Evolutionary conservation across 2,113 vertebrate genomes (phyloP).

Genomic region (Platichthys flesus): DNA sequence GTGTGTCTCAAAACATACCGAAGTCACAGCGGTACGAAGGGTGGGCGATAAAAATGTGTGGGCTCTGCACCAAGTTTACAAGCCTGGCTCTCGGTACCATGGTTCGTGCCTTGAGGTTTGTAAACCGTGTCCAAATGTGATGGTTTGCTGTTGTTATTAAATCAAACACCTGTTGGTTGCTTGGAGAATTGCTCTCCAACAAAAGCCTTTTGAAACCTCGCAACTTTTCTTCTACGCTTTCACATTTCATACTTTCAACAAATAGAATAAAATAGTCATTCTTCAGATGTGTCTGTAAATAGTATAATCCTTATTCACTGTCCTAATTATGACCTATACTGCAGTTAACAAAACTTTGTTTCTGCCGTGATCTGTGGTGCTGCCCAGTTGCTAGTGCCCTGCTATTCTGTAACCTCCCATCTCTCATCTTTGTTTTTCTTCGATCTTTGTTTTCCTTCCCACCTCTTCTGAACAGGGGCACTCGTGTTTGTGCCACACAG

Average conservation of each 20-base stretch:
- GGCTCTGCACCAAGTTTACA: background rate
- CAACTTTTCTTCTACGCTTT: background rate
- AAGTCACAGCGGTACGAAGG: background rate
- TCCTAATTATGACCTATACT: background rate
- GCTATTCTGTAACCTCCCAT: slow-evolving; percentile 10
- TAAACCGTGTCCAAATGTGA: background rate
- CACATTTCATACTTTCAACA: background rate
- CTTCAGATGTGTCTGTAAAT: background rate
- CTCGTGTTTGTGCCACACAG: slow-evolving; percentile 37
- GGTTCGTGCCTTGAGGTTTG: no score
- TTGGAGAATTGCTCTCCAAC: background rate
- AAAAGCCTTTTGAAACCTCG: background rate
- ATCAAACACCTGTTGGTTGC: background rate
- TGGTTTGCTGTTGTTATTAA: background rate
- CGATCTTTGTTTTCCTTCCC: slow-evolving; percentile 41
- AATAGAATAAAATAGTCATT: background rate
- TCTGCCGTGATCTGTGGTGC: background rate
- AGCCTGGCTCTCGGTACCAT: background rate
- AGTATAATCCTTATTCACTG: background rate
- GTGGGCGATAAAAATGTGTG: background rate
- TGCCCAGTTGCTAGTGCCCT: slow-evolving; percentile 2
- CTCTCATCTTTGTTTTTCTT: slow-evolving; percentile 37
- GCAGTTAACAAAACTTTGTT: background rate
- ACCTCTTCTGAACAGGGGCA: slow-evolving; percentile 32
- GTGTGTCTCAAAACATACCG: background rate